These are phyloP conservation scores for Margaritifera margaritifera DNA, from an alignment of 2,888 invertebrate genomes.

Conservation along the genomic window DNA sequence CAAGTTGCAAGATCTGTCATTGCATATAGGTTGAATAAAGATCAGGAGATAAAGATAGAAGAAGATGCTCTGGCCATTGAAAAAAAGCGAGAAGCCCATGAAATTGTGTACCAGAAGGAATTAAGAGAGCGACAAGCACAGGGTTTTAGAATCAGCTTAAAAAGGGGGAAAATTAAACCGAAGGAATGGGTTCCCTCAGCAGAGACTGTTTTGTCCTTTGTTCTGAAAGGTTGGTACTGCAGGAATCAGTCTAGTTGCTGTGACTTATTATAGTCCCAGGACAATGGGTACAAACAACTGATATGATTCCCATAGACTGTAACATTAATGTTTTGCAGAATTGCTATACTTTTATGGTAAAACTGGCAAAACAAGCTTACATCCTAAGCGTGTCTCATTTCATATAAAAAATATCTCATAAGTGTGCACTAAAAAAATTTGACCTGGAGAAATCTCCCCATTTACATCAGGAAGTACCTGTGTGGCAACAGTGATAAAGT, in stretches of 20 bases:
- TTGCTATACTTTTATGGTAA: too few relatives aligned
- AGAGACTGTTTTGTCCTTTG: constrained; percentile 32
- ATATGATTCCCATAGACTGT: too few relatives aligned
- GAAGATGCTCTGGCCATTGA: constrained; percentile 79
- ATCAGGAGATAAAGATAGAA: constrained; percentile 79
- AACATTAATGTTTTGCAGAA: too few relatives aligned
- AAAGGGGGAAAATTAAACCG: constrained; percentile 1
- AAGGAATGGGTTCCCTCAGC: constrained; percentile 40
- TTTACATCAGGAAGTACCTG: too few relatives aligned
- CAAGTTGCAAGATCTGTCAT: constrained; percentile 77
- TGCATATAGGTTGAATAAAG: constrained; percentile 78
- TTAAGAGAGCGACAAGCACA: constrained; percentile 47
- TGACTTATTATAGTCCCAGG: too few relatives aligned
- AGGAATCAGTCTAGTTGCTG: neutral
- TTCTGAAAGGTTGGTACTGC: constrained; percentile 54
- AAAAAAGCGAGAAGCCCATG: constrained; percentile 76
- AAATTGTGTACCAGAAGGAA: constrained; percentile 55
- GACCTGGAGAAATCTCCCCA: too few relatives aligned
- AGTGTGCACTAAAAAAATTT: too few relatives aligned
- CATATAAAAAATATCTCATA: too few relatives aligned
- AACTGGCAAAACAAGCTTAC: too few relatives aligned
- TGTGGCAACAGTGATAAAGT: too few relatives aligned
- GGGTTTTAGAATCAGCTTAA: constrained; percentile 17
- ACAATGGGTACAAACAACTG: too few relatives aligned
- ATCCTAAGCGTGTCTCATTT: too few relatives aligned